Base-by-base conservation (phyloP, 2,113 vertebrate species). In the Shinisaurus crocodilurus region DNA sequence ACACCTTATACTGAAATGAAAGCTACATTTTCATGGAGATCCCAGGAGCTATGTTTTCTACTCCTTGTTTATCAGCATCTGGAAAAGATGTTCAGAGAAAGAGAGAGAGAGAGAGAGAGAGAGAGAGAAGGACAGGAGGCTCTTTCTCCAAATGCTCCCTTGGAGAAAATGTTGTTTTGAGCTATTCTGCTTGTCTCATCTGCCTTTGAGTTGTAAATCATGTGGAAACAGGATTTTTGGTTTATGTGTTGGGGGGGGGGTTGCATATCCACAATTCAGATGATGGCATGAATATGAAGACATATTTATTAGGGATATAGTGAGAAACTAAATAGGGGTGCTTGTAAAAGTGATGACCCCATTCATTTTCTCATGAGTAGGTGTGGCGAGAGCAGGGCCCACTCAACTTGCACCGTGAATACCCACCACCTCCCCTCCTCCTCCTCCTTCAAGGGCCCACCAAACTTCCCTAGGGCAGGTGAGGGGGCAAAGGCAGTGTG, bases 61-160 rank as follows among this genome's bases (percentile, higher is more conserved):
- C 50, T n/a, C n/a, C n/a, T 85, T 72, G 48, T 65, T 88, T 91
- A 77, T 83, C 32, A 60, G 81, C 50, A 85, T 54, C 37, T 88
- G 74, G 48, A 60, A 77, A 89, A 77, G 32, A 13, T 74, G 15
- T 37, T 34, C 9, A n/a, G 32, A 12, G 57, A 8, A 13, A n/a
- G n/a, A n/a, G n/a, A n/a, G n/a, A n/a, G n/a, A n/a, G n/a, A n/a
- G n/a, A n/a, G n/a, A n/a, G n/a, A n/a, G n/a, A 13, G 86, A 18
- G 29, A 79, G 45, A 1, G 34, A 5, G 60, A 23, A 63, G 60
- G 9, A 29, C 10, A 80, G 6, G 8, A 88, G 40, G 48, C 32
- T 82, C n/a, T 15, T 82, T 45, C 69, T 57, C 50, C 9, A 82
- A 89, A 89, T 43, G n/a, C 4, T 72, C 25, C 29, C 27, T 48